A percentile compares a stretch with the other conserved stretches of the same genome.
phyloP scores from a whole-genome alignment of 2,888 invertebrate species.

The Drosophila ustulata region DNA sequence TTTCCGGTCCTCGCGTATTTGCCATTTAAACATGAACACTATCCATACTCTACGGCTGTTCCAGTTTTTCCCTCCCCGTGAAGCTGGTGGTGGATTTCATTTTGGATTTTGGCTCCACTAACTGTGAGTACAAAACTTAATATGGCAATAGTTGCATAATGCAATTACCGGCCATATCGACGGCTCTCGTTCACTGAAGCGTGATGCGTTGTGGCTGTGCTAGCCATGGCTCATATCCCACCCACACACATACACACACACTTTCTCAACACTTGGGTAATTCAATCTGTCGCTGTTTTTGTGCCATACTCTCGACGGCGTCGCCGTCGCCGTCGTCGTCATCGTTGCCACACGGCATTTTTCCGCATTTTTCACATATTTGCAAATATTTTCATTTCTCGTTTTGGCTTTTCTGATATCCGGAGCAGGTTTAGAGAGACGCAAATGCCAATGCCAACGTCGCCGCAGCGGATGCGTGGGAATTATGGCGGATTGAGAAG shows the following conservation, averaged over 20 bases:
- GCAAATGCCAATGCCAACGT: conserved; percentile 29
- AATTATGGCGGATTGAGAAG: conserved; percentile 12
- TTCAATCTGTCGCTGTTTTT: conserved; percentile 77
- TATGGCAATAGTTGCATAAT: conserved; percentile 79
- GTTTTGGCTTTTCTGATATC: conserved; percentile 51
- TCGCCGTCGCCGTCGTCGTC: conserved; percentile 15
- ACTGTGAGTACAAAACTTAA: conserved; percentile 75
- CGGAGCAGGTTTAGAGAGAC: conserved; percentile 39
- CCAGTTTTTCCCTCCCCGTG: neutral
- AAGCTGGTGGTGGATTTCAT: neutral
- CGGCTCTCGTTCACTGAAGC: conserved; percentile 46
- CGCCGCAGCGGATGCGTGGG: conserved; percentile 48
- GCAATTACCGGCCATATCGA: conserved; percentile 74
- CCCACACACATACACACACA: conserved; percentile 19
- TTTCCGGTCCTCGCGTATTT: conserved; percentile 67
- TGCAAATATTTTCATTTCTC: conserved; percentile 73
- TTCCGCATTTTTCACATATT: conserved; percentile 76
- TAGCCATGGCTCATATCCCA: conserved; percentile 19
- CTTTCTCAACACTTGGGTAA: conserved; percentile 56
- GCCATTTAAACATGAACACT: conserved; percentile 40
- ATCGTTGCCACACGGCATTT: conserved; percentile 47
- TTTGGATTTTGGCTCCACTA: conserved; percentile 25
- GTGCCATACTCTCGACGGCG: conserved; percentile 17
- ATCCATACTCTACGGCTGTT: neutral
- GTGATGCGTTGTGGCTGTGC: conserved; percentile 44